phyloP scores from a whole-genome alignment of 1,140 invertebrate species.

The Polypedilum vanderplanki region DNA sequence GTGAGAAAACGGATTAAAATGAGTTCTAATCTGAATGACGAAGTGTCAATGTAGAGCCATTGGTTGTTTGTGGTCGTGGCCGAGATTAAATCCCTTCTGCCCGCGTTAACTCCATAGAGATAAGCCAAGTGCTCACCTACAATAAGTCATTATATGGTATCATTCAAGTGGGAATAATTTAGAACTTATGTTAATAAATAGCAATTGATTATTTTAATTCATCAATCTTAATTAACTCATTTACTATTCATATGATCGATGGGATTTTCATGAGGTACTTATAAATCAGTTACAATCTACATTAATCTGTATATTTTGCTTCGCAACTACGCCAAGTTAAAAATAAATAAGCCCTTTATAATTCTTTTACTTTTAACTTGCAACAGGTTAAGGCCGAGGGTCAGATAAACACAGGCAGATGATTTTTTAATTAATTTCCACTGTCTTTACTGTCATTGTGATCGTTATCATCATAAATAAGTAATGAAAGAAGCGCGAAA shows the following conservation, averaged over 20 bases:
- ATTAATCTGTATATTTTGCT: neutral
- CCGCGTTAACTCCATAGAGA: neutral
- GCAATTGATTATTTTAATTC: neutral
- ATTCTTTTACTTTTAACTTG: neutral
- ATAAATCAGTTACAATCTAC: neutral
- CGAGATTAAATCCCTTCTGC: neutral
- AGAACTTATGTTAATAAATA: conserved; percentile 6
- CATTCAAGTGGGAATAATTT: neutral
- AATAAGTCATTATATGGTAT: neutral
- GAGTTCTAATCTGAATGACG: neutral
- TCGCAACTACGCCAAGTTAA: neutral
- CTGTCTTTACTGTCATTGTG: neutral
- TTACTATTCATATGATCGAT: neutral
- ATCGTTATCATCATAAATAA: neutral
- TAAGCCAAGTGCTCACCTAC: neutral
- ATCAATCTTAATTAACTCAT: neutral
- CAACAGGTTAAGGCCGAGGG: neutral
- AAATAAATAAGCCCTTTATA: neutral
- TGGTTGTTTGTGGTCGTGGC: neutral
- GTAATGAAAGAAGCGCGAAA: neutral
- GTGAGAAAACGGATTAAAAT: neutral
- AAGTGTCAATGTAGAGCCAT: neutral
- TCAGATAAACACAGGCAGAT: neutral
- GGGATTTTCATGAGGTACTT: neutral
- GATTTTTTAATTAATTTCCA: conserved; percentile 9